These are phyloP conservation scores for Gallinago stenura DNA, from an alignment of 2,797 vertebrate genomes.

Conservation along the genomic window DNA sequence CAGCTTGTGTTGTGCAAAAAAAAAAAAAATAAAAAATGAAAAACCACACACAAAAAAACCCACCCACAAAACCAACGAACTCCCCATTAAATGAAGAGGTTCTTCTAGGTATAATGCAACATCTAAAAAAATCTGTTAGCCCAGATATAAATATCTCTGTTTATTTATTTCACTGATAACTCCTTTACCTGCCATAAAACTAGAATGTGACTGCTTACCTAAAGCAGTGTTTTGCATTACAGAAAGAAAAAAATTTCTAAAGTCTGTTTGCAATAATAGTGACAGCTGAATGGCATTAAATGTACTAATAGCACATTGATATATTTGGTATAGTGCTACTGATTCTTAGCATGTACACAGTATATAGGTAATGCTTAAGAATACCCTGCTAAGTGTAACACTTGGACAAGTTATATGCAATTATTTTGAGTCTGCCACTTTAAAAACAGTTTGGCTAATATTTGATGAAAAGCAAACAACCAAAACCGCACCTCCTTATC, in stretches of 20 bases:
- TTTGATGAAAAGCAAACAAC: background rate
- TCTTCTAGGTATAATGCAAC: background rate
- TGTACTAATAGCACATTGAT: background rate
- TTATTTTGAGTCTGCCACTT: background rate
- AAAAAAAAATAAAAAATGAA: background rate
- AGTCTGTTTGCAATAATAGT: background rate
- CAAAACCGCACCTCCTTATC: background rate
- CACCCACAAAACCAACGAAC: background rate
- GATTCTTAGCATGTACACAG: background rate
- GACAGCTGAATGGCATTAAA: background rate
- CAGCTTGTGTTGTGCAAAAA: background rate
- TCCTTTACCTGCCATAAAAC: background rate
- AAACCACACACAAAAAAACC: no score
- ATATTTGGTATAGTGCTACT: background rate
- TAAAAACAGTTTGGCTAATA: background rate
- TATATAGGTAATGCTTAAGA: background rate
- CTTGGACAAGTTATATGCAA: background rate
- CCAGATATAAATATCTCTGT: background rate
- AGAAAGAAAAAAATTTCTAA: background rate
- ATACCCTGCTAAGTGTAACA: background rate
- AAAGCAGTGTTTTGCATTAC: background rate
- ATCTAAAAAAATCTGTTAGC: background rate
- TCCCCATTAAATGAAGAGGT: background rate
- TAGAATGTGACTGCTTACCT: background rate
- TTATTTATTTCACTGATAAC: background rate